phyloP scores from a whole-genome alignment of 2,113 vertebrate species.

The Penelope pileata region DNA sequence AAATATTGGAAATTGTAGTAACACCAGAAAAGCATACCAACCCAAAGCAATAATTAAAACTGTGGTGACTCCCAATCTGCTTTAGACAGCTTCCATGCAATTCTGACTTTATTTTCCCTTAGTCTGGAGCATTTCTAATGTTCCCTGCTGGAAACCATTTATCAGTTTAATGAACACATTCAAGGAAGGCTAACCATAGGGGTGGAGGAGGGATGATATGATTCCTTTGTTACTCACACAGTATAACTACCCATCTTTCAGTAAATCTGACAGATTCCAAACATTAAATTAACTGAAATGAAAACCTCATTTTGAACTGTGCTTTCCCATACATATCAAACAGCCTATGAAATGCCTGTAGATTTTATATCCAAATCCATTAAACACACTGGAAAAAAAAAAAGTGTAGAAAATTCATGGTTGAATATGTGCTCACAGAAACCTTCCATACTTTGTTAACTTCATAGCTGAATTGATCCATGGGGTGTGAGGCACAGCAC shows the following conservation, averaged over 20 bases:
- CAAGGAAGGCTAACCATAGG: slow-evolving; percentile 11
- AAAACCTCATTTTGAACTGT: slow-evolving; percentile 49
- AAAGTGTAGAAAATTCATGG: not conserved
- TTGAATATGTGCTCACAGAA: slow-evolving; percentile 12
- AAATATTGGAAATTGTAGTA: not conserved
- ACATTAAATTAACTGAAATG: slow-evolving; percentile 61
- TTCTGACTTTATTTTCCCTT: slow-evolving; percentile 4
- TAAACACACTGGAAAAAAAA: slow-evolving; percentile 33
- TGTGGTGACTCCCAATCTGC: not conserved
- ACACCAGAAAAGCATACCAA: not conserved
- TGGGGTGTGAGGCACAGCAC: not conserved
- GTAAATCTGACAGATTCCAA: slow-evolving; percentile 47
- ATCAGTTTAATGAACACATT: slow-evolving; percentile 42
- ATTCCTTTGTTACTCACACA: slow-evolving; percentile 18
- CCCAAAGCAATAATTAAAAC: not conserved
- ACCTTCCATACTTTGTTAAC: slow-evolving; percentile 33
- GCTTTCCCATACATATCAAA: slow-evolving; percentile 52
- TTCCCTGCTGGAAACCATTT: slow-evolving; percentile 36
- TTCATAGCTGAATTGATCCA: slow-evolving; percentile 23
- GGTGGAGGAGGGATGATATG: not conserved
- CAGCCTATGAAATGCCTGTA: slow-evolving; percentile 44
- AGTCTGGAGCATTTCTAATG: slow-evolving; percentile 13
- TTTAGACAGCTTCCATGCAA: not conserved
- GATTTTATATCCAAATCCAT: slow-evolving; percentile 58
- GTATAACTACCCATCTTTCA: slow-evolving; percentile 20